phyloP scores from a whole-genome alignment of 2,888 invertebrate species.

The Aleiodes testaceus region DNA sequence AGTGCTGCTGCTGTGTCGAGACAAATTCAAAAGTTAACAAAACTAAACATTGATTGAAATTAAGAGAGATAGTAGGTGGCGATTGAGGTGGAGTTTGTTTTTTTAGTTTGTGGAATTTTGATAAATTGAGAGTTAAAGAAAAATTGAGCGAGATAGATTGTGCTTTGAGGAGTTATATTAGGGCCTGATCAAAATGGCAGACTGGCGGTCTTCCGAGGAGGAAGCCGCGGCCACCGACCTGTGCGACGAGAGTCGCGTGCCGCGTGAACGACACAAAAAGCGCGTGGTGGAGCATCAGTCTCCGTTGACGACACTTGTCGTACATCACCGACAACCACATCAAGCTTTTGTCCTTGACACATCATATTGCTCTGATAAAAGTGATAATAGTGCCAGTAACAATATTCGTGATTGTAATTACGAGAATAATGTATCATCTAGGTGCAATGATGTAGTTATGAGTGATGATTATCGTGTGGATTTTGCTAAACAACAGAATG shows the following conservation, averaged over 20 bases:
- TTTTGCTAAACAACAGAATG: background rate
- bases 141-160: conserved; percentile 2
- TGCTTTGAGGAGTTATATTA: conserved; percentile 71
- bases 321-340: conserved; percentile 12
- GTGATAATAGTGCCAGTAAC: conserved; percentile 42
- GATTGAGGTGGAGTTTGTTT: too few species aligned
- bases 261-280: conserved; percentile 63
- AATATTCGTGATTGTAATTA: conserved; percentile 42
- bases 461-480: conserved; percentile 17
- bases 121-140: too few species aligned
- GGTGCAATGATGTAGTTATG: conserved; percentile 12
- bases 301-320: conserved; percentile 25
- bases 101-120: too few species aligned
- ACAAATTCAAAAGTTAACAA: conserved; percentile 22
- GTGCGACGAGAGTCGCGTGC: conserved; percentile 66
- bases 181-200: conserved; percentile 86
- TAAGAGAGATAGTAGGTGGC: background rate
- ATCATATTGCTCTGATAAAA: conserved; percentile 60
- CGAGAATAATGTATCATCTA: background rate
- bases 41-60: conserved; percentile 14
- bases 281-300: conserved; percentile 46
- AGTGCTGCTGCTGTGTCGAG: conserved; percentile 43
- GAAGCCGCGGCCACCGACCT: conserved; percentile 77
- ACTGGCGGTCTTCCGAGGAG: conserved; percentile 80
- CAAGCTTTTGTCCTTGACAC: conserved; percentile 24